A percentile compares a stretch with the other conserved stretches of the same genome.
phyloP scores from a whole-genome alignment of 1,140 invertebrate genomes.

The Scaptodrosophila lebanonensis region DNA sequence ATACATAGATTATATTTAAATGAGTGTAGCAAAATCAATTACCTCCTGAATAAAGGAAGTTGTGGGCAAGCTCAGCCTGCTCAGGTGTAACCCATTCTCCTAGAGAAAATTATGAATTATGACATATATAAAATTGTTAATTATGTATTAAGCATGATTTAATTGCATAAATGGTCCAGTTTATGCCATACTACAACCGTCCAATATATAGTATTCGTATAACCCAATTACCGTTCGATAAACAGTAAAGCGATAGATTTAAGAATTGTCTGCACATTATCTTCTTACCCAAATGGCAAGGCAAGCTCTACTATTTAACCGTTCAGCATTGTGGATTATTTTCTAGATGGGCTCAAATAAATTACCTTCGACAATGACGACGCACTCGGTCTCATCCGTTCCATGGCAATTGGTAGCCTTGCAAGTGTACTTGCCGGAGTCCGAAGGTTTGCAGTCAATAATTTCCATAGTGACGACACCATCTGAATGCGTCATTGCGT shows the following conservation, averaged over 20 bases:
- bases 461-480: slow-evolving; percentile 98
- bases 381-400: slow-evolving; percentile 94
- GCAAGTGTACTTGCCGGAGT: slow-evolving; percentile 97
- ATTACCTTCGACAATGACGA: slow-evolving; percentile 97
- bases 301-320: not conserved
- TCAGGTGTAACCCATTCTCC: slow-evolving; percentile 86
- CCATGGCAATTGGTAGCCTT: slow-evolving; percentile 95
- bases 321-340: too few relatives aligned
- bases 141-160: slow-evolving; percentile 23
- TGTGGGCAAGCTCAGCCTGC: slow-evolving; percentile 88
- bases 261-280: too few relatives aligned
- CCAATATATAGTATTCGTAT: too few relatives aligned
- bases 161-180: too few relatives aligned
- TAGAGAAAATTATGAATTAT: slow-evolving; percentile 73
- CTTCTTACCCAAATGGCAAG: too few relatives aligned
- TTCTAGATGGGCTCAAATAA: not conserved
- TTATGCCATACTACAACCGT: too few relatives aligned
- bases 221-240: too few relatives aligned
- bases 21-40: slow-evolving; percentile 47
- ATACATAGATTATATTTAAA: slow-evolving; percentile 22
- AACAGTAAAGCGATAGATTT: too few relatives aligned
- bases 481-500: slow-evolving; percentile 91
- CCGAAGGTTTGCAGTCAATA: slow-evolving; percentile 92
- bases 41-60: slow-evolving; percentile 91
- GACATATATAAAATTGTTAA: slow-evolving; percentile 29